Base-by-base conservation (phyloP, 2,113 vertebrate genomes). In the Scartelaos histophorus region DNA sequence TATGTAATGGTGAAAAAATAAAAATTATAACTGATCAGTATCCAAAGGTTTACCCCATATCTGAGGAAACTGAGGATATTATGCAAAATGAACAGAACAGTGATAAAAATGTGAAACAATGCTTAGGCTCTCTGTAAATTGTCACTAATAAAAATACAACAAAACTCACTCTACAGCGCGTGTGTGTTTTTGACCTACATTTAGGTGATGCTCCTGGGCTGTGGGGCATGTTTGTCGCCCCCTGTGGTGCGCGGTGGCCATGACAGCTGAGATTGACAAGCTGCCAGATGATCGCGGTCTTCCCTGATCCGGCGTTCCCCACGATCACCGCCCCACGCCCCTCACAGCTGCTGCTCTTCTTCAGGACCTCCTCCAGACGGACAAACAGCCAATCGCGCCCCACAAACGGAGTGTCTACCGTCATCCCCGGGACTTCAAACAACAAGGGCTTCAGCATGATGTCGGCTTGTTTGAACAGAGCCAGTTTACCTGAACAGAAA, bases 341-440 rank as follows among this genome's bases (percentile, higher is more conserved):
- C 73, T 95, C 95, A 15, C 91, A 90, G 69, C 87, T 86, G 57
- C 94, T 95, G 0, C 87, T 85, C 68, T 89, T 93, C 85, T 70
- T 91, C 90, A 99, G 71, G 56, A 93, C 94, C 66, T 96, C 95
- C 80, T 98, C 96, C 79, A 98, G 93, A 13, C 91, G 91, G 1
- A 94, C 90, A 81, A 99, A 99, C 71, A 99, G 94, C 98, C 98
- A 99, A 64, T 96, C 95, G 54, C 98, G 95, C 67, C 97, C 96
- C 56, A 98, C 93, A 51, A 99, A 98, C 80, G 97, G 92, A 0
- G 94, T 94, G 75, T 99, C 98, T 6, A 92, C 93, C 1, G 95
- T 96, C 89, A 98, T 92, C 79, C 96, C 97, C 5, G 98, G 98
- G 68, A 99, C 96, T 90, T 99, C 98, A n/a, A 99, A 99, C 78